Conservation (phyloP, 2,113 vertebrate genomes). For the Prolemur simus region DNA sequence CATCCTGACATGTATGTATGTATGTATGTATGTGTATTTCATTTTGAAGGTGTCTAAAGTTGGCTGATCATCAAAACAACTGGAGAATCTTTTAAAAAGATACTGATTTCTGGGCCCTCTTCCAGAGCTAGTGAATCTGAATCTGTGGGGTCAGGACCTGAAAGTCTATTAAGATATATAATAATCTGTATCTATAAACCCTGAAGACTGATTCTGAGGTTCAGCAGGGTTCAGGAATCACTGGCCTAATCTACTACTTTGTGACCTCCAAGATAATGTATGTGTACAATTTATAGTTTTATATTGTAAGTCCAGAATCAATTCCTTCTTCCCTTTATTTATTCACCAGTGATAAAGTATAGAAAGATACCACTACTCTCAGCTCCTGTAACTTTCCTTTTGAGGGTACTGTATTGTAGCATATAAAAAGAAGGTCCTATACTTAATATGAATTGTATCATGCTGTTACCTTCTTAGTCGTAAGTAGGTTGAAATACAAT, state of each 20-base stretch:
- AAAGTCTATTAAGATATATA: background rate
- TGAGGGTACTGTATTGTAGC: background rate
- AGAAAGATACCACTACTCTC: background rate
- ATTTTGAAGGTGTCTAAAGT: background rate
- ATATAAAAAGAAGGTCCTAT: background rate
- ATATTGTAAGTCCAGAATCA: background rate
- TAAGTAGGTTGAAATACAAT: background rate
- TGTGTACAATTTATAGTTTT: background rate
- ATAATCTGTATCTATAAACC: background rate
- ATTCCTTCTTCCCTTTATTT: background rate
- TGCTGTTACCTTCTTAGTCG: background rate
- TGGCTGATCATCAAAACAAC: background rate
- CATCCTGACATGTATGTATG: background rate
- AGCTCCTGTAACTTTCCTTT: background rate
- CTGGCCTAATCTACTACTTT: background rate
- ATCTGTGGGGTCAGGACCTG: background rate
- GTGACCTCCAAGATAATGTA: background rate
- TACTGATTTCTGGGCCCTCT: background rate
- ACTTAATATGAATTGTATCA: background rate
- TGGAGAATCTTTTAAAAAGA: background rate
- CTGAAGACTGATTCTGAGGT: background rate
- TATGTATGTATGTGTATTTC: background rate
- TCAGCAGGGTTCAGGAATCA: background rate
- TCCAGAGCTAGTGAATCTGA: background rate
- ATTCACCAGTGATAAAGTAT: background rate